A percentile compares a stretch with the other conserved stretches of the same genome.
Evolutionary conservation across 2,113 vertebrate species (phyloP).

Genomic region (Peromyscus maniculatus): DNA sequence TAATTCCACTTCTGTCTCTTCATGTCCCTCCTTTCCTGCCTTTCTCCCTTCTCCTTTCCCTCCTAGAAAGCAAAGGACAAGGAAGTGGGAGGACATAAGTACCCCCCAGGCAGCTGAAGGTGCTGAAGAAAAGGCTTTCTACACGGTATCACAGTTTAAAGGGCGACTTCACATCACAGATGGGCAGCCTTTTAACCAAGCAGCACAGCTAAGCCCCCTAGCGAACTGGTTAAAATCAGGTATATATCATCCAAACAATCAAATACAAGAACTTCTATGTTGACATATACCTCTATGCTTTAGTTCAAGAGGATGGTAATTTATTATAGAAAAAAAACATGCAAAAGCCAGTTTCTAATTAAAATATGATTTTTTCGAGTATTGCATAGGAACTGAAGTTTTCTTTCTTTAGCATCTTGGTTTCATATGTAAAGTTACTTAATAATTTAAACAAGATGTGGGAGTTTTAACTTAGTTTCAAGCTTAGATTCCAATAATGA

Average conservation of each 20-base stretch:
- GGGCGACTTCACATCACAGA: neutral
- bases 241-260: neutral
- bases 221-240: neutral
- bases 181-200: neutral
- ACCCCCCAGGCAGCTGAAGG: neutral
- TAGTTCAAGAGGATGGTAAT: neutral
- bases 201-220: neutral
- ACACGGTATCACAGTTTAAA: neutral
- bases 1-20: neutral
- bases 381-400: neutral
- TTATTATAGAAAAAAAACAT: neutral
- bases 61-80: neutral
- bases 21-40: neutral
- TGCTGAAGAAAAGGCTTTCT: neutral
- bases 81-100: neutral
- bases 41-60: neutral
- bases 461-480: neutral
- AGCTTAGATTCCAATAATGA: neutral
- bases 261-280: neutral
- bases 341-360: neutral
- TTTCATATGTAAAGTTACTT: neutral
- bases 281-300: neutral
- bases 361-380: slow-evolving; percentile 18
- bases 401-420: neutral
- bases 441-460: slow-evolving; percentile 40